phyloP scores from a whole-genome alignment of 2,888 invertebrate species.

The Cephonodes hylas region DNA sequence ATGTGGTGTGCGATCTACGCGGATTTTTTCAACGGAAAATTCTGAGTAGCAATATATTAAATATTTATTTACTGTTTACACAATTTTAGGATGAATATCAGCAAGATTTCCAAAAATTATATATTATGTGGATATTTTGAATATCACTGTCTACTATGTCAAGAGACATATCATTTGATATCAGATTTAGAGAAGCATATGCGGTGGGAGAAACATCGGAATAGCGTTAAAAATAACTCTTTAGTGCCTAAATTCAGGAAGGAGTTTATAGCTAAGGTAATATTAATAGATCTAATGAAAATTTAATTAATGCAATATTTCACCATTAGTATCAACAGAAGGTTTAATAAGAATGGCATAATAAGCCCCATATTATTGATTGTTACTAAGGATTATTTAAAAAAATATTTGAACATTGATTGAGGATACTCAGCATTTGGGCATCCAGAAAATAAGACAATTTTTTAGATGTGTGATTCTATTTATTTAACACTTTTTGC shows the following conservation, averaged over 20 bases:
- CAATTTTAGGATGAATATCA: not conserved
- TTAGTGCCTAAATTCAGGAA: slow-evolving; percentile 42
- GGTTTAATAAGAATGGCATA: too few relatives aligned
- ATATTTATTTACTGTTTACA: not conserved
- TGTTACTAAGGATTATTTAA: too few relatives aligned
- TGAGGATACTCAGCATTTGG: too few relatives aligned
- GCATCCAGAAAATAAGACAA: too few relatives aligned
- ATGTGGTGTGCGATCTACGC: too few relatives aligned
- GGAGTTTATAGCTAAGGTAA: slow-evolving; percentile 54
- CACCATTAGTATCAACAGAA: not conserved
- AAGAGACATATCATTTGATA: slow-evolving; percentile 39
- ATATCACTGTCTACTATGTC: slow-evolving; percentile 52
- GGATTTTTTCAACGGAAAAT: too few relatives aligned
- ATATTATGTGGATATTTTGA: slow-evolving; percentile 54
- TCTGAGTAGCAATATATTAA: too few relatives aligned
- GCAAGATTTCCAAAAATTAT: slow-evolving; percentile 51
- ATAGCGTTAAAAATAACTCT: slow-evolving; percentile 34
- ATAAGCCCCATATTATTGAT: too few relatives aligned
- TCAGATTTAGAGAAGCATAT: slow-evolving; percentile 52
- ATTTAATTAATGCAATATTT: not conserved
- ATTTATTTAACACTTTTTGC: too few relatives aligned
- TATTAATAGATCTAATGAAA: not conserved
- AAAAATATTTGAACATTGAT: too few relatives aligned
- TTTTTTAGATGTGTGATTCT: too few relatives aligned
- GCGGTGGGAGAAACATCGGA: slow-evolving; percentile 55